Evolutionary conservation across 1,140 invertebrate species (phyloP).

Genomic region (Muscidifurax raptorellus): DNA sequence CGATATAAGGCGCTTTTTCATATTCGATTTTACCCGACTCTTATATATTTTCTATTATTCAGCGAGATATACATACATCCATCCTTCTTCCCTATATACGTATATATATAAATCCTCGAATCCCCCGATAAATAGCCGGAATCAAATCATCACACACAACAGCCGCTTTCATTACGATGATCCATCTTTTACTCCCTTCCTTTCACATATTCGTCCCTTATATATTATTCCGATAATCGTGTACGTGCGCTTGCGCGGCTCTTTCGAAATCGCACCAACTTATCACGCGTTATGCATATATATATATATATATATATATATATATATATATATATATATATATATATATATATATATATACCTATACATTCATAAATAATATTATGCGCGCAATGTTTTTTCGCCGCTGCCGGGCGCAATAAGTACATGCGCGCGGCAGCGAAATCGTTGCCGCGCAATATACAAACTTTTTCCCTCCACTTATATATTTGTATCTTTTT

Average conservation of each 20-base stretch:
- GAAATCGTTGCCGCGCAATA: not conserved
- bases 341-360: no score
- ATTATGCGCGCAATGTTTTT: not conserved
- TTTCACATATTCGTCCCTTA: not conserved
- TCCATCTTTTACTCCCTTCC: not conserved
- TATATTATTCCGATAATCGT: not conserved
- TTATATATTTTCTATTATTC: not conserved
- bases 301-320: no score
- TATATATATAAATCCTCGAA: not conserved
- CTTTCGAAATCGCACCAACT: constrained; percentile 43
- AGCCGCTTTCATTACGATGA: not conserved
- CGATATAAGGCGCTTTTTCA: no score
- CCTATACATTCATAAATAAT: constrained; percentile 42
- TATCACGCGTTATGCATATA: no score
- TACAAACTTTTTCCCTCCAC: not conserved
- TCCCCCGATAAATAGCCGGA: constrained; percentile 34
- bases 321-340: no score
- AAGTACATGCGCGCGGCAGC: no score
- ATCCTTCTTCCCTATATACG: no score
- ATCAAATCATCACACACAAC: constrained; percentile 24
- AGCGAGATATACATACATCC: no score
- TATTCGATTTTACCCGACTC: no score
- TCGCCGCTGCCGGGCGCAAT: not conserved
- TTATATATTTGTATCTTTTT: not conserved
- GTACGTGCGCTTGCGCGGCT: constrained; percentile 1